Evolutionary conservation across 2,797 vertebrate genomes (phyloP).

Genomic region (Rhinella marina): DNA sequence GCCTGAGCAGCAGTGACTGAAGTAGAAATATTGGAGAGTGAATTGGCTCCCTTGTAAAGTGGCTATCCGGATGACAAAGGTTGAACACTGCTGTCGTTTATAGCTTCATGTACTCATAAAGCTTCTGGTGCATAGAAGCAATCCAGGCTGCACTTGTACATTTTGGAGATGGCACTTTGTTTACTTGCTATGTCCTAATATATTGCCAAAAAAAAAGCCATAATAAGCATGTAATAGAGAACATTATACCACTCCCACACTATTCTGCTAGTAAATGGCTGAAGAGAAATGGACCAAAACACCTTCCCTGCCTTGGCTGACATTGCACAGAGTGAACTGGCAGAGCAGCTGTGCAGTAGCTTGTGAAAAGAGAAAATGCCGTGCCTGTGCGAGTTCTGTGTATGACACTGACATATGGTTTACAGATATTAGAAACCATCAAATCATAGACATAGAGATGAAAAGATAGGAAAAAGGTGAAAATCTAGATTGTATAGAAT

Average conservation of each 20-base stretch:
- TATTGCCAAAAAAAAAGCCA: conserved; percentile 34
- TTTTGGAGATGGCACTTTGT: conserved; percentile 39
- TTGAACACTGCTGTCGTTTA: conserved; percentile 50
- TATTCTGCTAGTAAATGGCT: conserved; percentile 50
- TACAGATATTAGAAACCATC: conserved; percentile 28
- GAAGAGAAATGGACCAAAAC: conserved; percentile 54
- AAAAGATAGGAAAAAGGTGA: neutral
- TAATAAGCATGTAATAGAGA: conserved; percentile 51
- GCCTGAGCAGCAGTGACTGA: neutral
- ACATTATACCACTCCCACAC: conserved; percentile 49
- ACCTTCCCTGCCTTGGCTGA: conserved; percentile 56
- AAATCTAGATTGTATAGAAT: neutral
- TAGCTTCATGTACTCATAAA: conserved; percentile 54
- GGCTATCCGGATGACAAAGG: conserved; percentile 56
- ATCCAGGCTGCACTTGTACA: conserved; percentile 24
- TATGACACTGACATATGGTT: conserved; percentile 49
- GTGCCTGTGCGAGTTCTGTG: conserved; percentile 2
- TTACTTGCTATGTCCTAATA: conserved; percentile 41
- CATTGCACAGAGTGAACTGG: conserved; percentile 41
- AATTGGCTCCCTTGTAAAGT: conserved; percentile 42
- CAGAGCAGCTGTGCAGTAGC: conserved; percentile 50
- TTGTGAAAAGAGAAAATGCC: conserved; percentile 37
- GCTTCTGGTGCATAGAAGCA: conserved; percentile 52
- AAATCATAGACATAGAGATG: neutral
- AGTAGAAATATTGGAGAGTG: conserved; percentile 16